These are phyloP conservation scores for Scophthalmus maximus DNA, from an alignment of 2,113 vertebrate species.

Conservation along the genomic window DNA sequence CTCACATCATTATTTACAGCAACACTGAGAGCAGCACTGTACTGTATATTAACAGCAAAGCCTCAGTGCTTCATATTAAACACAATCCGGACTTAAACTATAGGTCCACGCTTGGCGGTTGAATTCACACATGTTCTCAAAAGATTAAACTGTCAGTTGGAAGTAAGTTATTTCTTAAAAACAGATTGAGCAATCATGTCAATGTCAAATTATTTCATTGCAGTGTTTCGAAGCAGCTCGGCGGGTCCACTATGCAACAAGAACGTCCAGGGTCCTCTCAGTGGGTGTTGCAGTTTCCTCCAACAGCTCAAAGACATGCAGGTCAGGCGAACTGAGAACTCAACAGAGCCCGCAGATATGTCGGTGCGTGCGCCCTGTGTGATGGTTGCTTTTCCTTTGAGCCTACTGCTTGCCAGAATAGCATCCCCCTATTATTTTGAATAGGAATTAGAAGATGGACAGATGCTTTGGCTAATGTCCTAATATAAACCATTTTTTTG, in stretches of 20 bases:
- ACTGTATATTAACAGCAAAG: no score
- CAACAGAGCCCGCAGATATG: background rate
- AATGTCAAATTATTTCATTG: background rate
- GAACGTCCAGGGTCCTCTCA: background rate
- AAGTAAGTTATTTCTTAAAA: background rate
- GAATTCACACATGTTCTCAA: background rate
- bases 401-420: background rate
- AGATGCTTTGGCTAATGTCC: background rate
- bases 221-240: background rate
- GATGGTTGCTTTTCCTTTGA: background rate
- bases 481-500: no score
- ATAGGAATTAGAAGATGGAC: background rate
- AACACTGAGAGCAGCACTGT: no score
- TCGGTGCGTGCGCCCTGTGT: background rate
- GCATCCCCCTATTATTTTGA: background rate
- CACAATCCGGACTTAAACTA: background rate
- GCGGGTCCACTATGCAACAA: background rate
- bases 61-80: background rate
- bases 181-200: background rate
- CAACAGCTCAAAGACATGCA: background rate
- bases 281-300: constrained; percentile 5
- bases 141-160: background rate
- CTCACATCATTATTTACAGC: background rate
- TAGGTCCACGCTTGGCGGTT: background rate
- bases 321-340: constrained; percentile 1